A percentile compares a stretch with the other conserved stretches of the same genome.
Conservation (phyloP, 2,888 invertebrate species). For the Eupithecia exiguata region DNA sequence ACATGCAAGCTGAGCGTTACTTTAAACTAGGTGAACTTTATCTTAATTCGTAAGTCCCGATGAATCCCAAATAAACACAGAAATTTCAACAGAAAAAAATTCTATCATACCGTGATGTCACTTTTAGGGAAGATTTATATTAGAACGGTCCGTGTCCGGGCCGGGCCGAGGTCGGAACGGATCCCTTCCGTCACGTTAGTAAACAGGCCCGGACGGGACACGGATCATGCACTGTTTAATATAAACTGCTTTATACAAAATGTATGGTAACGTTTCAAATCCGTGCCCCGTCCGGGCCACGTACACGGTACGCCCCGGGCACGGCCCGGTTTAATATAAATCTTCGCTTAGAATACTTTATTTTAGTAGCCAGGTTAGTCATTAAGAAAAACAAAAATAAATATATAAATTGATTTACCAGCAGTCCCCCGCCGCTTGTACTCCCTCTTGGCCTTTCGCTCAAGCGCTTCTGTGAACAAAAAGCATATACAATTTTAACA, state of each 20-base stretch:
- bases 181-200: no score
- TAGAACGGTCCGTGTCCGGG: no score
- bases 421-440: slow-evolving; percentile 69
- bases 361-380: background rate
- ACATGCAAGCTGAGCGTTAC: background rate
- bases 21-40: background rate
- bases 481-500: background rate
- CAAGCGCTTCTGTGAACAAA: slow-evolving; percentile 68
- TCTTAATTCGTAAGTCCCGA: background rate
- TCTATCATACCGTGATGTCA: background rate
- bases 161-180: no score
- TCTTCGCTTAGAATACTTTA: background rate
- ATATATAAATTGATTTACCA: slow-evolving; percentile 56
- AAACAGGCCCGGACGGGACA: no score
- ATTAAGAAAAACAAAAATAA: background rate
- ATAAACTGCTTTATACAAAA: no score
- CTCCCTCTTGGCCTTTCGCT: slow-evolving; percentile 73
- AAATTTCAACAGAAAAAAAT: background rate
- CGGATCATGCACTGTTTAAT: no score
- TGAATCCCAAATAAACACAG: background rate
- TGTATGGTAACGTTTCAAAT: no score
- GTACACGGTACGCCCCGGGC: no score
- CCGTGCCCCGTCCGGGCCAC: no score
- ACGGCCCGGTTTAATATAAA: no score
- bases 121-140: no score